Conservation (phyloP, 2,797 vertebrate species). For the Melanotaenia pygmaea region DNA sequence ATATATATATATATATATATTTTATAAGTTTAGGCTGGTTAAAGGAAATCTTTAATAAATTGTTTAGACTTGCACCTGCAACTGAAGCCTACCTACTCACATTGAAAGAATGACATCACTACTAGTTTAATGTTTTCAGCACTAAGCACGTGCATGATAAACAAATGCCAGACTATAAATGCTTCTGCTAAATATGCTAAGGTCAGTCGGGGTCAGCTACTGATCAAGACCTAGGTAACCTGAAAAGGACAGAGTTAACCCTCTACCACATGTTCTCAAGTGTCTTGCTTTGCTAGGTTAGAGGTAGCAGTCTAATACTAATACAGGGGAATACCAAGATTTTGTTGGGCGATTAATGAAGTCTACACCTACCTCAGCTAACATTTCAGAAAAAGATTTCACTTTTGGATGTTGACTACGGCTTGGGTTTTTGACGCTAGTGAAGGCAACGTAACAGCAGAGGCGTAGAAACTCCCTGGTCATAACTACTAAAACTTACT, state of each 20-base stretch:
- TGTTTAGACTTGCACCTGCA: neutral
- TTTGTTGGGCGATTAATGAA: neutral
- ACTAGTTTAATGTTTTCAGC: neutral
- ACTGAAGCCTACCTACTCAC: neutral
- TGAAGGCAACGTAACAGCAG: conserved; percentile 12
- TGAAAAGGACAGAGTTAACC: conserved; percentile 7
- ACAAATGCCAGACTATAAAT: neutral
- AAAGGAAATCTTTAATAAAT: neutral
- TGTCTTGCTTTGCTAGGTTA: neutral
- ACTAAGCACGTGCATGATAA: neutral
- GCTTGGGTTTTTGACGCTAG: conserved; percentile 22
- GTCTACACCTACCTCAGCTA: conserved; percentile 16
- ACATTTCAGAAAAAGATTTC: no score
- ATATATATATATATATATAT: no score
- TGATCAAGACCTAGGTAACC: conserved; percentile 7
- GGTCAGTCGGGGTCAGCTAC: conserved; percentile 39
- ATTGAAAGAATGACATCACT: neutral
- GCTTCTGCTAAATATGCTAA: conserved; percentile 12
- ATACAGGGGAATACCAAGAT: conserved; percentile 26
- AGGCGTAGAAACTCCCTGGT: conserved; percentile 1
- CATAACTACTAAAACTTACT: neutral
- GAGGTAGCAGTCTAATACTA: neutral
- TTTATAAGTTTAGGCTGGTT: no score
- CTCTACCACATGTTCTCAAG: conserved; percentile 9
- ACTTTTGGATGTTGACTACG: no score